phyloP scores from a whole-genome alignment of 2,888 invertebrate species.

The Pyrrhia umbra region DNA sequence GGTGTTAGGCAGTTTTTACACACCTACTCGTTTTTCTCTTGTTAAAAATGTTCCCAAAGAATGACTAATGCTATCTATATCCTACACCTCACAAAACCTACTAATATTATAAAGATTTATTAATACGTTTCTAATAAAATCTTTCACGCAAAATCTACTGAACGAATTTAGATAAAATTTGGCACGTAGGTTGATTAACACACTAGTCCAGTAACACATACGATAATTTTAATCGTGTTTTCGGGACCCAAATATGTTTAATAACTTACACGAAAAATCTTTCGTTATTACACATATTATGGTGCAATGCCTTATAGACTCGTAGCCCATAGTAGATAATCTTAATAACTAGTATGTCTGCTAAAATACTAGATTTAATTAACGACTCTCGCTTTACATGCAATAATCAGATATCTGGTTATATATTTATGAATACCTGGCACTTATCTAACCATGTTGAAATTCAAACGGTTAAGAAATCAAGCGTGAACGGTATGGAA shows the following conservation, averaged over 20 bases:
- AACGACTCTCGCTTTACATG: conserved; percentile 24
- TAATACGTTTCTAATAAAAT: too few species aligned
- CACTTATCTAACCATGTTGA: conserved; percentile 60
- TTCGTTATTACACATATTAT: not conserved
- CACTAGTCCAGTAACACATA: too few species aligned
- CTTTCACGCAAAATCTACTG: too few species aligned
- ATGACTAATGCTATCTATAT: too few species aligned
- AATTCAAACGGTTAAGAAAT: conserved; percentile 63
- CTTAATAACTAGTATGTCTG: conserved; percentile 7
- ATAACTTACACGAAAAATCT: not conserved
- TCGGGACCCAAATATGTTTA: too few species aligned
- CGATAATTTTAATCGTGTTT: too few species aligned
- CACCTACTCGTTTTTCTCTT: too few species aligned
- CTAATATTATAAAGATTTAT: too few species aligned
- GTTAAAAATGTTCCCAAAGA: too few species aligned
- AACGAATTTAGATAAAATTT: too few species aligned
- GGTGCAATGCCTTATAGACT: not conserved
- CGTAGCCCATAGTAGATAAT: conserved; percentile 19
- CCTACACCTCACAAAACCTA: too few species aligned
- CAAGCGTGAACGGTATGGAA: conserved; percentile 64
- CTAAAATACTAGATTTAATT: conserved; percentile 27
- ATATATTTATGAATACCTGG: conserved; percentile 58
- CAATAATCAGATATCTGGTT: conserved; percentile 50
- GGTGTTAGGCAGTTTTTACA: not conserved
- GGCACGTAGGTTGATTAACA: too few species aligned